Base-by-base conservation (phyloP, 2,113 vertebrate species). In the Microcebus murinus region DNA sequence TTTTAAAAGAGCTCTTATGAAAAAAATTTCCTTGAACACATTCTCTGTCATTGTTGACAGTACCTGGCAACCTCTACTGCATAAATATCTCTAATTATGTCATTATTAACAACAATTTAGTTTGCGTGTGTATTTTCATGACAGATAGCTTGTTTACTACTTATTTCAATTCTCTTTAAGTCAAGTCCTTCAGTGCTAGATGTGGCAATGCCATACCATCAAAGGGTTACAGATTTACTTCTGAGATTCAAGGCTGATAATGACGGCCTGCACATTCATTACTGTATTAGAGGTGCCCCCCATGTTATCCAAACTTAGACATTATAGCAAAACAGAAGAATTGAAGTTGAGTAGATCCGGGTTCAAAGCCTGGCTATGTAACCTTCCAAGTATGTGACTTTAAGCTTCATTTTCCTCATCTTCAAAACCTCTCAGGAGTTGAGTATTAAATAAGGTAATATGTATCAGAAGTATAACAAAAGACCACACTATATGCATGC, bases 121-220 rank as follows among this genome's bases (percentile, higher is more conserved):
- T 39, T 79, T 57, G 39, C 63, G 13, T 31, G 6, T 52, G 23
- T 50, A 23, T 65, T 81, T 92, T 36, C 36, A 39, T 23, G 23
- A 76, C 1, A 85, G 34, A 48, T 68, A 13, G 21, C 25, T 57
- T 88, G 34, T 70, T 85, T 59, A 57, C 4, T 77, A 11, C 15
- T 90, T 70, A 80, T 13, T 87, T 55, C 34, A 15, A 2, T 94
- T 88, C 36, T 65, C 31, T 90, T 92, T 79, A 14, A 91, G 45
- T 29, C 90, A 84, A 13, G 18, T 65, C 57, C 45, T 31, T 79
- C 15, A n/a, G 29, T 18, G 45, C 70, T 57, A 87, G 50, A 63
- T 29, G 8, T 6, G 29, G 13, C 20, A 36, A 48, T 50, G 77
- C 7, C 8, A n/a, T 68, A 50, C 27, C 9, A 2, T 42, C 31